These are phyloP conservation scores for Octodonta nipae DNA, from an alignment of 2,888 invertebrate genomes.

Conservation along the genomic window DNA sequence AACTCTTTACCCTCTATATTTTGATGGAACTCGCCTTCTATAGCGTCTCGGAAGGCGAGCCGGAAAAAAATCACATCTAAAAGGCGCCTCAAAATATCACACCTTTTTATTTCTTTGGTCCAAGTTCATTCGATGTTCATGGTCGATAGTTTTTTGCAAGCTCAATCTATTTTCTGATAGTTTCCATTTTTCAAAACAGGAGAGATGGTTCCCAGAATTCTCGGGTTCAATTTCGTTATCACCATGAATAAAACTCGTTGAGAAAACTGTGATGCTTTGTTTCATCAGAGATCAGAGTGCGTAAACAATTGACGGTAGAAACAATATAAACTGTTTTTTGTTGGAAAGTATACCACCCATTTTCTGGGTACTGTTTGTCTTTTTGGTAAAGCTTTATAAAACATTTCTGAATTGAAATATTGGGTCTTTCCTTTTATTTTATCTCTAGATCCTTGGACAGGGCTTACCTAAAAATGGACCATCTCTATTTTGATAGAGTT, in stretches of 20 bases:
- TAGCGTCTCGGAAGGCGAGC: no score
- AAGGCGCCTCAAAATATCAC: conserved; percentile 1
- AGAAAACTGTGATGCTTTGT: not conserved
- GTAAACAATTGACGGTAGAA: not conserved
- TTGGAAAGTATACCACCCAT: conserved; percentile 4
- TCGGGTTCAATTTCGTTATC: not conserved
- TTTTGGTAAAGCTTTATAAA: not conserved
- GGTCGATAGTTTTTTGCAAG: conserved; percentile 1
- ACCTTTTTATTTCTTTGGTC: conserved; percentile 1
- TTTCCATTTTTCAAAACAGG: not conserved
- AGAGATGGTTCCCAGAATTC: not conserved
- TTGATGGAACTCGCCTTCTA: no score
- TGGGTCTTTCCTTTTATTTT: conserved; percentile 3
- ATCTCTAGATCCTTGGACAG: conserved; percentile 3
- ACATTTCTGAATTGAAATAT: conserved; percentile 2
- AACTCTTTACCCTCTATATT: not conserved
- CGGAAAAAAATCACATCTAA: not conserved
- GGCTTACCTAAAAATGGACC: conserved; percentile 3
- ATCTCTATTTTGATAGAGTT: conserved; percentile 4
- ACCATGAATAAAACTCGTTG: not conserved
- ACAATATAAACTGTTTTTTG: conserved; percentile 2
- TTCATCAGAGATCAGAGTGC: not conserved
- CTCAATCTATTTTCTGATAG: not conserved
- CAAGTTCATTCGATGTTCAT: not conserved
- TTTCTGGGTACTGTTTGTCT: conserved; percentile 3